A percentile compares a stretch with the other conserved stretches of the same genome.
Conservation (phyloP, 2,888 invertebrate genomes). For the Drosophila buzzatii region DNA sequence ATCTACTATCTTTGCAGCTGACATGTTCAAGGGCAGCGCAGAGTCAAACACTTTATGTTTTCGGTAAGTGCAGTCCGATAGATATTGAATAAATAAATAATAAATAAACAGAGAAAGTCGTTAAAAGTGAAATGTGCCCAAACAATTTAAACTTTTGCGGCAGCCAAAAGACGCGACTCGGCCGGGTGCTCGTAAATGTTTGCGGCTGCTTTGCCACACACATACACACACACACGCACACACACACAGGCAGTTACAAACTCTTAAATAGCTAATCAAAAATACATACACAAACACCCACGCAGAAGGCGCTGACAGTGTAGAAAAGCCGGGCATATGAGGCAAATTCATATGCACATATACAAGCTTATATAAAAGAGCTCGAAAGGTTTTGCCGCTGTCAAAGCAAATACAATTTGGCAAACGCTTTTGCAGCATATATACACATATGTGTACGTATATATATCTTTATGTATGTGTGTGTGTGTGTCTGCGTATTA, state of each 20-base stretch:
- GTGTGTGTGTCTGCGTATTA: conserved; percentile 14
- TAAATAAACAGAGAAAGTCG: conserved; percentile 54
- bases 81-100: conserved; percentile 25
- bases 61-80: conserved; percentile 62
- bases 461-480: neutral
- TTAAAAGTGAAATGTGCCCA: conserved; percentile 66
- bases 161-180: conserved; percentile 40
- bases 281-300: conserved; percentile 62
- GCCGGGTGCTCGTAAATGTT: conserved; percentile 23
- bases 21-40: conserved; percentile 61
- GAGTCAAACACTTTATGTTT: conserved; percentile 48
- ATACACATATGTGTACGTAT: neutral
- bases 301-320: conserved; percentile 4
- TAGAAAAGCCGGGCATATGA: conserved; percentile 19
- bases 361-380: neutral
- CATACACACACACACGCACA: conserved; percentile 16
- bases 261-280: conserved; percentile 75
- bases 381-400: conserved; percentile 13
- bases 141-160: conserved; percentile 60
- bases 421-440: conserved; percentile 5
- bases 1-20: conserved; percentile 57
- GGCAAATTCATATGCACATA: conserved; percentile 38
- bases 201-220: conserved; percentile 9
- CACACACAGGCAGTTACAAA: conserved; percentile 22
- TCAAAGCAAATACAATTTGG: conserved; percentile 26